These are phyloP conservation scores for Polypterus senegalus DNA, from an alignment of 2,113 vertebrate genomes.

Conservation along the genomic window DNA sequence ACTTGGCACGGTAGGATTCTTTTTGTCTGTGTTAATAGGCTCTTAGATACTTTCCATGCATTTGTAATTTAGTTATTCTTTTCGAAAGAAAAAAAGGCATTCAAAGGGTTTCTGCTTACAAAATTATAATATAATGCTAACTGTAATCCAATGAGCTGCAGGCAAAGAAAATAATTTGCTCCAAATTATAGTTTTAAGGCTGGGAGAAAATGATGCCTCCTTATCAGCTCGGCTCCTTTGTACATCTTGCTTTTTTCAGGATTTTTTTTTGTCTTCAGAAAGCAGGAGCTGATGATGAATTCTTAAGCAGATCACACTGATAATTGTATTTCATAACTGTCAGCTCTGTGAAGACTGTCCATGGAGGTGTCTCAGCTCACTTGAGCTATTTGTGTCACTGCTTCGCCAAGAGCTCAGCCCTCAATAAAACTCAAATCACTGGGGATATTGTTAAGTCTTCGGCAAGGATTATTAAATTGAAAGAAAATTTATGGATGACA, in stretches of 20 bases:
- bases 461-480: slow-evolving; percentile 78
- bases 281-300: slow-evolving; percentile 74
- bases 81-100: slow-evolving; percentile 54
- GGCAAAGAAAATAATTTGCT: slow-evolving; percentile 77
- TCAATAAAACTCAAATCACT: slow-evolving; percentile 69
- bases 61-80: slow-evolving; percentile 72
- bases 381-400: slow-evolving; percentile 71
- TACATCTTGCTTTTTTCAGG: slow-evolving; percentile 31
- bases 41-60: slow-evolving; percentile 56
- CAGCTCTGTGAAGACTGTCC: slow-evolving; percentile 70
- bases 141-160: slow-evolving; percentile 71
- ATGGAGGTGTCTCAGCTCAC: slow-evolving; percentile 57
- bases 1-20: slow-evolving; percentile 38
- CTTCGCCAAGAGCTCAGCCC: slow-evolving; percentile 52
- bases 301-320: slow-evolving; percentile 91
- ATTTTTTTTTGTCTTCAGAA: slow-evolving; percentile 62
- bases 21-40: slow-evolving; percentile 17
- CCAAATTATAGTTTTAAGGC: slow-evolving; percentile 75
- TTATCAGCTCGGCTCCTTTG: slow-evolving; percentile 61
- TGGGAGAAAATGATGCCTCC: slow-evolving; percentile 55
- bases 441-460: slow-evolving; percentile 68
- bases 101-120: slow-evolving; percentile 75
- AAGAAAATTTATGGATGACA: slow-evolving; percentile 81
- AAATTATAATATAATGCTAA: slow-evolving; percentile 73
- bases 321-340: slow-evolving; percentile 96